Base-by-base conservation (phyloP, 2,888 invertebrate genomes). In the Eupithecia subfuscata region DNA sequence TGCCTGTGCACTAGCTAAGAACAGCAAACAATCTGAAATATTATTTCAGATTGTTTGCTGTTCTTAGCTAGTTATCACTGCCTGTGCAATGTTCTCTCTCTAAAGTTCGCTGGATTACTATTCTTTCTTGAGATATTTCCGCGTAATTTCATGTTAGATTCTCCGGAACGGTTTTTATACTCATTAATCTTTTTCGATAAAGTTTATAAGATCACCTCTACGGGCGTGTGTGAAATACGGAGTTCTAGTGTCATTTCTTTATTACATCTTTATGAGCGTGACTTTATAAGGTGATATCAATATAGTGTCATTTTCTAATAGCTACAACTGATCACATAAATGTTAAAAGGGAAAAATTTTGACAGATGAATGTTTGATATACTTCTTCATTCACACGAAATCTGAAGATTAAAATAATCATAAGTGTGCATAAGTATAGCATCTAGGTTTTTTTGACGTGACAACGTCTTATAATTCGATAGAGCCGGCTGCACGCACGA, bases 61-160 rank as follows among this genome's bases (percentile, higher is more conserved):
- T 34, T 64, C 64, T 8, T 64, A 64, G 9, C 18, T 64, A 63
- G 30, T 63, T 16, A 18, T 14, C 22, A 25, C 34, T 34, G 34
- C 64, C 37, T 37, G 2, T 45, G 34, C 45, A 34, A 9, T 69
- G 37, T 69, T 52, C 16, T 37, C 11, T 48, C 63, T 37, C 7
- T 16, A 6, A 11, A 63, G 34, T 40, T 69, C 45, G 48, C 64
- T 18, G 48, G 37, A 73, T 73, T n/a, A 64, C 63, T 69, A 48
- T 48, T 34, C 22, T 63, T 30, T 30, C 69, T 69, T 69, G 45
- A 60, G 43, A 45, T 45, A 52, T 74, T 74, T 74, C 73, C 64
- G 73, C 69, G 48, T 69, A 64, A 74, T 74, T 74, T 74, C 64
- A 60, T 69, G 73, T 69, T 69, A 64, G 37, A 74, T 74, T 74